These are phyloP conservation scores for Hedya salicella DNA, from an alignment of 2,888 invertebrate genomes.

Conservation along the genomic window DNA sequence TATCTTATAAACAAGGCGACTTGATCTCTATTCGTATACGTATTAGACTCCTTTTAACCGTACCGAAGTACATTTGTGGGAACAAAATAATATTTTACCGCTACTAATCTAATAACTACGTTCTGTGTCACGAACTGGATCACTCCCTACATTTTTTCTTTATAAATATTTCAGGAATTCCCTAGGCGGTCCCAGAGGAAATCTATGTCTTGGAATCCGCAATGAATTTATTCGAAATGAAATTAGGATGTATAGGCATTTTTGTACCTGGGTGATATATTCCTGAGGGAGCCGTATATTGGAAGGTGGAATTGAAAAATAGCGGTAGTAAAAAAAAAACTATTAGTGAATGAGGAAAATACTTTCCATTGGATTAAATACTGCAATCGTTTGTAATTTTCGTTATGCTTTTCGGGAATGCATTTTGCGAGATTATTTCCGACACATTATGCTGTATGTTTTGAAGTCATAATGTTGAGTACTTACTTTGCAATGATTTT, in stretches of 20 bases:
- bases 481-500: too few relatives aligned
- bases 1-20: not conserved
- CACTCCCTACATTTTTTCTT: conserved; percentile 31
- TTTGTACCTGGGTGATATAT: conserved; percentile 20
- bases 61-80: conserved; percentile 7
- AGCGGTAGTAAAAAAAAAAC: not conserved
- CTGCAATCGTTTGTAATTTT: too few relatives aligned
- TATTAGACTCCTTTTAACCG: not conserved
- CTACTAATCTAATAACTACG: conserved; percentile 37
- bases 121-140: conserved; percentile 39
- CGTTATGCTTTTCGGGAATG: too few relatives aligned
- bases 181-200: conserved; percentile 41
- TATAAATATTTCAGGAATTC: conserved; percentile 40
- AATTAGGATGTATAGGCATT: conserved; percentile 38
- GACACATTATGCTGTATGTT: too few relatives aligned
- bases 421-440: too few relatives aligned
- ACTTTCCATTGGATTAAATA: not conserved
- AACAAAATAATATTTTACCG: conserved; percentile 34
- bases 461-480: too few relatives aligned
- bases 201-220: conserved; percentile 42
- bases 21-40: not conserved
- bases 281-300: not conserved
- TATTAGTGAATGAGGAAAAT: not conserved
- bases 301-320: conserved; percentile 4
- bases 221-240: conserved; percentile 40